A percentile compares a stretch with the other conserved stretches of the same genome.
Evolutionary conservation across 1,140 invertebrate species (phyloP).

Genomic region (Sinonovacula constricta): DNA sequence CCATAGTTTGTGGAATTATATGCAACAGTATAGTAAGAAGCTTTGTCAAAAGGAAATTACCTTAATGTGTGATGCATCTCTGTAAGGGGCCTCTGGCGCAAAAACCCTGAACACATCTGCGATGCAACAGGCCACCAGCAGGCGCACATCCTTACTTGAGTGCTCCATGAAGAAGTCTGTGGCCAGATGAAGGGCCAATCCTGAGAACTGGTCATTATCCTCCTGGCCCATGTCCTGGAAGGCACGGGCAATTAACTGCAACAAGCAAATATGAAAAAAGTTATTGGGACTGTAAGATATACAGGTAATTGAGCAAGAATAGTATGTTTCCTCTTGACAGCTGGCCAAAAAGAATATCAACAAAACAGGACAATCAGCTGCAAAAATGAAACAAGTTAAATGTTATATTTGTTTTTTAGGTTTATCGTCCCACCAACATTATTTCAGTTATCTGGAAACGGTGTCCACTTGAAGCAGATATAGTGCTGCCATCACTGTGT

Average conservation of each 20-base stretch:
- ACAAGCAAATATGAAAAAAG: constrained; percentile 33
- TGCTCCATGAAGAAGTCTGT: constrained; percentile 96
- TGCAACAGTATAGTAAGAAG: no score
- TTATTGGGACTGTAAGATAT: no score
- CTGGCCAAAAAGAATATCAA: no score
- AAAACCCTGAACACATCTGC: constrained; percentile 98
- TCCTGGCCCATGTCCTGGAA: constrained; percentile 98
- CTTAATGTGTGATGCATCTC: constrained; percentile 95
- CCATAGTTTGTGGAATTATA: no score
- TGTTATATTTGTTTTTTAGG: no score
- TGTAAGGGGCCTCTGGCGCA: constrained; percentile 98
- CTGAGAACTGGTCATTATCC: constrained; percentile 96
- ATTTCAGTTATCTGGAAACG: no score
- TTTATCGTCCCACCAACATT: no score
- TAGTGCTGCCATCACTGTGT: no score
- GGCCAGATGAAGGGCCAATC: constrained; percentile 94
- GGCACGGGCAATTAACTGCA: constrained; percentile 91
- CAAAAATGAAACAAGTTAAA: no score
- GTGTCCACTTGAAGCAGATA: no score
- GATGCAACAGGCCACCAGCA: constrained; percentile 97
- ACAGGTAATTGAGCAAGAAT: not conserved
- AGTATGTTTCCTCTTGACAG: not conserved
- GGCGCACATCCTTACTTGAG: constrained; percentile 93
- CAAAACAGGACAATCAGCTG: no score
- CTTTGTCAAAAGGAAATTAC: no score